Evolutionary conservation across 2,797 vertebrate species (phyloP).

Genomic region (Taenioides sp.): DNA sequence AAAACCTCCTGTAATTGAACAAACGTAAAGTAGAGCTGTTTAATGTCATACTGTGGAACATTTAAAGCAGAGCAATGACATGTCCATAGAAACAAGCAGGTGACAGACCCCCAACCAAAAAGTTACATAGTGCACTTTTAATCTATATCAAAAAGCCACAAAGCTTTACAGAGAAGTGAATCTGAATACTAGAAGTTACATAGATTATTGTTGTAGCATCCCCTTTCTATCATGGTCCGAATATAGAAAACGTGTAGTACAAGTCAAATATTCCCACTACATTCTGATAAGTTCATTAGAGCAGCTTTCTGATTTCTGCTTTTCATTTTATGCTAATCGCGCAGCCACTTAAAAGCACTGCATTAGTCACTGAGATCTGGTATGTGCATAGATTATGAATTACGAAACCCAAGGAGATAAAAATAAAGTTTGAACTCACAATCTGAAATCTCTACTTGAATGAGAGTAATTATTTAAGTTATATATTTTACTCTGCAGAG

Average conservation of each 20-base stretch:
- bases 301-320: conserved; percentile 1
- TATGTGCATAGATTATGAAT: background rate
- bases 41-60: too few species aligned
- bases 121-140: too few species aligned
- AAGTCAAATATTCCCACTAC: background rate
- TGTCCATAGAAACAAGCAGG: too few species aligned
- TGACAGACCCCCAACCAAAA: too few species aligned
- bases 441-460: too few species aligned
- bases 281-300: conserved; percentile 2
- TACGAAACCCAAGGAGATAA: conserved; percentile 5
- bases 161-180: background rate
- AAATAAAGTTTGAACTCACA: background rate
- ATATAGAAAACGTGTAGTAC: background rate
- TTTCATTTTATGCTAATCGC: conserved; percentile 2
- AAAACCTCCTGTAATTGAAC: too few species aligned
- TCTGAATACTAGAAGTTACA: background rate
- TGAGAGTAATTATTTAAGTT: background rate
- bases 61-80: too few species aligned
- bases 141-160: too few species aligned
- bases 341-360: background rate
- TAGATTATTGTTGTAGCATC: background rate
- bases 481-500: background rate
- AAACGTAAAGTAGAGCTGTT: too few species aligned
- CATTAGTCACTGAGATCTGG: background rate
- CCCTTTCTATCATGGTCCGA: background rate